Evolutionary conservation across 2,888 invertebrate genomes (phyloP).

Genomic region (Erebia epiphron): DNA sequence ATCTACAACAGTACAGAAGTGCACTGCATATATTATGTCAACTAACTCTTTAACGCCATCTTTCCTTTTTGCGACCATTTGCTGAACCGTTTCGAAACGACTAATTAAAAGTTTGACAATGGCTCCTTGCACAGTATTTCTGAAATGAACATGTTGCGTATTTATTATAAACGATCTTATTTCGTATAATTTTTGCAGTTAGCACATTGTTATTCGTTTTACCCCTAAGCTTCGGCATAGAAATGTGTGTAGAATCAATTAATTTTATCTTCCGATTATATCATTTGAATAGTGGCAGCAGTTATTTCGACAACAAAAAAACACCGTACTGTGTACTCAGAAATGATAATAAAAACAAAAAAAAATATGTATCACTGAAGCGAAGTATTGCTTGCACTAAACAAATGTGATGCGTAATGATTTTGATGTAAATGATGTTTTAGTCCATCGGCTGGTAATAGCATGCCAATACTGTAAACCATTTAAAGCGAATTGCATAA

Average conservation of each 20-base stretch:
- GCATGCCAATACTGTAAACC: constrained; percentile 43
- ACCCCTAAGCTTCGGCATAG: constrained; percentile 10
- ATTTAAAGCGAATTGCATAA: neutral
- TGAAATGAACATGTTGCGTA: constrained; percentile 51
- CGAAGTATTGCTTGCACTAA: constrained; percentile 5
- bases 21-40: constrained; percentile 35
- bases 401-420: constrained; percentile 8
- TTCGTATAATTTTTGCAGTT: constrained; percentile 42
- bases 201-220: constrained; percentile 51
- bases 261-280: neutral
- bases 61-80: constrained; percentile 39
- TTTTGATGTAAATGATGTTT: constrained; percentile 19
- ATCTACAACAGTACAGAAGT: constrained; percentile 39
- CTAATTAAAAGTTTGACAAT: constrained; percentile 51
- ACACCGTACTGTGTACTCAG: neutral
- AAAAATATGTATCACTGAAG: neutral
- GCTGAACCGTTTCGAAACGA: constrained; percentile 47
- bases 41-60: constrained; percentile 46
- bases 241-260: neutral
- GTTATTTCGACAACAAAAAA: neutral
- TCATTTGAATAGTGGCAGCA: constrained; percentile 7
- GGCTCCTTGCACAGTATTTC: constrained; percentile 36
- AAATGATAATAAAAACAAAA: neutral
- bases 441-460: constrained; percentile 26
- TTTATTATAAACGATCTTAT: constrained; percentile 29